Conservation (phyloP, 1,140 invertebrate species). For the Neodiprion lecontei region DNA sequence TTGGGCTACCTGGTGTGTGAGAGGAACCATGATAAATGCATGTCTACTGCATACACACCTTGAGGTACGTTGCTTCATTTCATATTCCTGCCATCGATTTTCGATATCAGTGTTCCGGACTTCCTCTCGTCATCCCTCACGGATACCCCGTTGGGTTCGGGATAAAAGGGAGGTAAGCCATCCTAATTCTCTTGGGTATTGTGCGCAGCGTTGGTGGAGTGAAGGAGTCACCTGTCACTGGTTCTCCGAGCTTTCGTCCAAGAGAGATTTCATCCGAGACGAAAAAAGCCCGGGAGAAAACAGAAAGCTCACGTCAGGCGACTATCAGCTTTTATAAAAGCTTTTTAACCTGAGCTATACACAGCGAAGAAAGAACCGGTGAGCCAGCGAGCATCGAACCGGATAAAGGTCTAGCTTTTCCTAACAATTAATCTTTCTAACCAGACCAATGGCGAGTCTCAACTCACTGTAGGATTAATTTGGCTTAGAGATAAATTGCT, state of each 20-base stretch:
- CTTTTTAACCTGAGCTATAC: neutral
- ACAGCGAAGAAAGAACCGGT: neutral
- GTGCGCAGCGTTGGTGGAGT: neutral
- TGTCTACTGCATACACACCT: no score
- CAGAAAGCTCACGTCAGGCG: neutral
- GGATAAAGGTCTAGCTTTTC: constrained; percentile 4
- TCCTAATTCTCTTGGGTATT: neutral
- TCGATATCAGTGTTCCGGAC: neutral
- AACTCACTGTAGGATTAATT: neutral
- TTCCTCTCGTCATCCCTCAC: neutral
- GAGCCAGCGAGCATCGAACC: neutral
- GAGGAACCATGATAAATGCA: no score
- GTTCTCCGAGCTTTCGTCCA: neutral
- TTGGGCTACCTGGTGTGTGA: no score
- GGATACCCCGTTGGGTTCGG: neutral
- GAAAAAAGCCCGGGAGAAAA: neutral
- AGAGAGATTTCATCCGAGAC: neutral
- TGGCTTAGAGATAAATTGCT: neutral
- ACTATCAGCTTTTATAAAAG: neutral
- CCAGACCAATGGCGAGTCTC: neutral
- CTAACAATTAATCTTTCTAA: neutral
- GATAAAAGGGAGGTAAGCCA: neutral
- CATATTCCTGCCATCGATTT: constrained; percentile 1
- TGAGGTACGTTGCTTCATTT: neutral
- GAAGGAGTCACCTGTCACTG: neutral